Conservation (phyloP, 2,113 vertebrate genomes). For the Ailuropoda melanoleuca region DNA sequence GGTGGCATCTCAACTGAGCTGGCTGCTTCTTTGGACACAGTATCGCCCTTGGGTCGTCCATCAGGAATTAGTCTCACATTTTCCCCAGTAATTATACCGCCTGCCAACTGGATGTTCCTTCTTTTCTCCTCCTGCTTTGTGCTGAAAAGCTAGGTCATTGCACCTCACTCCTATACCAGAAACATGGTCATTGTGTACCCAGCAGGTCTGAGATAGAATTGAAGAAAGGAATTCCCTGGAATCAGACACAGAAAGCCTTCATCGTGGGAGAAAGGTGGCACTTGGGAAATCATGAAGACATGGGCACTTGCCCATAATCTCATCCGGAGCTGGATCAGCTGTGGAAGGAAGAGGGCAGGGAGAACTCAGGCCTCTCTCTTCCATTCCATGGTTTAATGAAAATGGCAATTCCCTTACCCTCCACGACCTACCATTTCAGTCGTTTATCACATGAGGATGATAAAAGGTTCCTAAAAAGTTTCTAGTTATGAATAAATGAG, state of each 20-base stretch:
- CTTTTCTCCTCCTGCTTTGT: not conserved
- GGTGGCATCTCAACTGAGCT: not conserved
- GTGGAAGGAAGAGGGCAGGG: not conserved
- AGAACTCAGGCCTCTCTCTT: not conserved
- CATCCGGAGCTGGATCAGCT: fast-evolving
- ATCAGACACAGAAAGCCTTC: not conserved
- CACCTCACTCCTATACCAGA: not conserved
- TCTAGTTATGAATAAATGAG: not conserved
- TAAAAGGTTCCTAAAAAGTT: not conserved
- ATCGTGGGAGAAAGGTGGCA: not conserved
- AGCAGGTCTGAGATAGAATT: too few relatives aligned
- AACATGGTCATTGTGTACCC: too few relatives aligned
- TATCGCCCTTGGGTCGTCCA: not conserved
- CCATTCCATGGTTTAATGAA: not conserved
- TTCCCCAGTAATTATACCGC: not conserved
- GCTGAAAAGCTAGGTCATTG: not conserved
- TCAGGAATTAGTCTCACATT: not conserved
- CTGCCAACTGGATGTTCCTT: fast-evolving
- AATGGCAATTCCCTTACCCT: not conserved
- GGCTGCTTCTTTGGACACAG: not conserved
- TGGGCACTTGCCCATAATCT: not conserved
- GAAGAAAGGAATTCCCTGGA: not conserved
- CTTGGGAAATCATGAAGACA: not conserved
- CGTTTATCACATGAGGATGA: not conserved
- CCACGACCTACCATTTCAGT: not conserved